Percentiles rank a stretch among this genome's conserved stretches.
Conservation (phyloP, 2,113 vertebrate genomes). For the Pteronura brasiliensis region DNA sequence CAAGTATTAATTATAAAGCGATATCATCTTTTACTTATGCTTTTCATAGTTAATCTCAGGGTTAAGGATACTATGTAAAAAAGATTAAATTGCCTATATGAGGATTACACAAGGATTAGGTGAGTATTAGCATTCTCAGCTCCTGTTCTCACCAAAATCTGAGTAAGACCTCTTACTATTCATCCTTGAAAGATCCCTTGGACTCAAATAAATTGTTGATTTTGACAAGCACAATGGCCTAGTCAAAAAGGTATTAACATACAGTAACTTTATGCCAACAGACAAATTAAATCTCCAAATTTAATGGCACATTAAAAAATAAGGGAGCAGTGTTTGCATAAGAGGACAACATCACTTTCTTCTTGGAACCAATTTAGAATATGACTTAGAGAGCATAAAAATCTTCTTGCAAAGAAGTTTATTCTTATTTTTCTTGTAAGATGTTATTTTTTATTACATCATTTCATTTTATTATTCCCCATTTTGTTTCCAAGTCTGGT, state of each 20-base stretch:
- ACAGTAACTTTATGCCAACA: background rate
- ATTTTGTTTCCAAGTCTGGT: background rate
- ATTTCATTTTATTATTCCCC: background rate
- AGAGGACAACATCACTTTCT: background rate
- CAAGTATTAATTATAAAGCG: background rate
- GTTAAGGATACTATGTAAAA: background rate
- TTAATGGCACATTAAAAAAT: background rate
- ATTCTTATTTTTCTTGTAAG: background rate
- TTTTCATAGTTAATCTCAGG: constrained; percentile 3
- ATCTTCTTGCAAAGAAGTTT: background rate
- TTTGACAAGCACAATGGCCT: background rate
- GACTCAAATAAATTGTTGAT: background rate
- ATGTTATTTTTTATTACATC: background rate
- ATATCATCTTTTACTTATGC: background rate
- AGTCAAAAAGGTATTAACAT: background rate
- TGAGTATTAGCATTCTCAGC: constrained; percentile 2
- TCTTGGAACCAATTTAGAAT: background rate
- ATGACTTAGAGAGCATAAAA: background rate
- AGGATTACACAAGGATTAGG: constrained; percentile 25
- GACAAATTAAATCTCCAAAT: background rate
- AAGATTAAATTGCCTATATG: background rate
- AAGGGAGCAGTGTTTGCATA: background rate
- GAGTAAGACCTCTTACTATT: background rate
- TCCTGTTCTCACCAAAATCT: constrained; percentile 6
- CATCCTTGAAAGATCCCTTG: background rate